Evolutionary conservation across 2,113 vertebrate genomes (phyloP).

Genomic region (Melanerpes aurifrons): DNA sequence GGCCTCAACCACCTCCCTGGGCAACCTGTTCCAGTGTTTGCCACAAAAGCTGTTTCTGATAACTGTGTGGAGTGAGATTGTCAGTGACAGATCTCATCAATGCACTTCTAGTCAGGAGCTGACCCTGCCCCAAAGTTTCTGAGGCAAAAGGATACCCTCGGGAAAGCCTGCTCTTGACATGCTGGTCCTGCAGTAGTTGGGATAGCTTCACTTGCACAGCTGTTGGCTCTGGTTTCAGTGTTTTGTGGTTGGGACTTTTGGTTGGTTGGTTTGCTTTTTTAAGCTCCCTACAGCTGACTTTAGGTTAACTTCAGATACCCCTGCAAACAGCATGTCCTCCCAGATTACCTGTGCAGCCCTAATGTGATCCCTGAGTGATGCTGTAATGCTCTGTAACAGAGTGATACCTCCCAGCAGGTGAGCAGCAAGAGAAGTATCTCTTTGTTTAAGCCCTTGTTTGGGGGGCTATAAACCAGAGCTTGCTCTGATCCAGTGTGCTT

Average conservation of each 20-base stretch:
- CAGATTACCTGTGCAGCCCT: background rate
- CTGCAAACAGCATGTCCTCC: background rate
- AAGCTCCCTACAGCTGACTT: slow-evolving; percentile 18
- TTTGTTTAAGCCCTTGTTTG: background rate
- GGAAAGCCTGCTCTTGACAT: background rate
- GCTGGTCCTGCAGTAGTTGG: background rate
- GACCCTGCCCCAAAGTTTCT: background rate
- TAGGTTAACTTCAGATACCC: background rate
- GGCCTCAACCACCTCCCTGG: no score
- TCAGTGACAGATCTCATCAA: background rate
- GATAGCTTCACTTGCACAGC: background rate
- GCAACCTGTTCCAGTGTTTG: background rate
- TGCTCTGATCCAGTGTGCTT: background rate
- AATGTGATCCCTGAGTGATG: background rate
- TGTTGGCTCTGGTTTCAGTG: background rate
- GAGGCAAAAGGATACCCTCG: background rate
- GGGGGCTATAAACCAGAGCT: background rate
- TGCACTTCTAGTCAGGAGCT: background rate
- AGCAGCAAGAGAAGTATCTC: background rate
- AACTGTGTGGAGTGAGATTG: background rate
- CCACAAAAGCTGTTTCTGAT: background rate
- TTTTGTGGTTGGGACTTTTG: background rate
- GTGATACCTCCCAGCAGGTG: background rate
- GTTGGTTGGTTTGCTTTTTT: background rate
- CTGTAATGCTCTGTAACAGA: background rate